phyloP scores from a whole-genome alignment of 2,797 vertebrate species.

The Presbytis comata region DNA sequence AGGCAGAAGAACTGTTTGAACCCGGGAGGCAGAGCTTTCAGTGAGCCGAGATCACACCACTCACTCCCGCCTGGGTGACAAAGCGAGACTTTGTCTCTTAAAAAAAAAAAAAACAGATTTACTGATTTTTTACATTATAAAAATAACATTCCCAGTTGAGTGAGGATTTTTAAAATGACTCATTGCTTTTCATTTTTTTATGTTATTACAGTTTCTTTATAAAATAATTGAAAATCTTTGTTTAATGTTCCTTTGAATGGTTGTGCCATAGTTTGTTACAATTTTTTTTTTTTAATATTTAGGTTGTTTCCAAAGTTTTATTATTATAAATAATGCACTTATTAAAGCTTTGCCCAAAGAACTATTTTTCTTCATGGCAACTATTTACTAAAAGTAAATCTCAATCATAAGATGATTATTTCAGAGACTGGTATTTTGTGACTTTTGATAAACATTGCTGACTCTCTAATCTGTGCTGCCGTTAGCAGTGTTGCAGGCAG shows the following conservation, averaged over 20 bases:
- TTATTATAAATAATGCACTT: not conserved
- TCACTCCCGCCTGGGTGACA: too few species aligned
- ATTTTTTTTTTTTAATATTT: not conserved
- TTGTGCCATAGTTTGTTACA: not conserved
- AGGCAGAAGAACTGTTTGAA: too few species aligned
- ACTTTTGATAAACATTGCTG: not conserved
- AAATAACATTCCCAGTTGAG: conserved; percentile 17
- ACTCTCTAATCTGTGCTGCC: not conserved
- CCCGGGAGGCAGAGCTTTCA: too few species aligned
- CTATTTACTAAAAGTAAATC: conserved; percentile 18
- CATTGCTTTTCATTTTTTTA: not conserved
- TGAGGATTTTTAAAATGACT: not conserved
- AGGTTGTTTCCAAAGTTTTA: conserved; percentile 8
- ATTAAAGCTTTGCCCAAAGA: conserved; percentile 6
- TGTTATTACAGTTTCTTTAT: not conserved
- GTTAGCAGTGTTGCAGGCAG: not conserved
- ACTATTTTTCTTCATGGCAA: not conserved
- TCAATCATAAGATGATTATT: not conserved
- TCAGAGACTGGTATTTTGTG: not conserved
- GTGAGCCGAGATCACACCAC: too few species aligned
- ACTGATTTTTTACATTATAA: not conserved
- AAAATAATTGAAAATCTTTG: not conserved
- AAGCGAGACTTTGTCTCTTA: too few species aligned
- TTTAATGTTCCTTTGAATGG: not conserved
- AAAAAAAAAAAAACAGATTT: not conserved